Evolutionary conservation across 1,140 invertebrate species (phyloP), one percentile per base, ranked within the genome.

Genomic region (Notospermus geniculatus): DNA sequence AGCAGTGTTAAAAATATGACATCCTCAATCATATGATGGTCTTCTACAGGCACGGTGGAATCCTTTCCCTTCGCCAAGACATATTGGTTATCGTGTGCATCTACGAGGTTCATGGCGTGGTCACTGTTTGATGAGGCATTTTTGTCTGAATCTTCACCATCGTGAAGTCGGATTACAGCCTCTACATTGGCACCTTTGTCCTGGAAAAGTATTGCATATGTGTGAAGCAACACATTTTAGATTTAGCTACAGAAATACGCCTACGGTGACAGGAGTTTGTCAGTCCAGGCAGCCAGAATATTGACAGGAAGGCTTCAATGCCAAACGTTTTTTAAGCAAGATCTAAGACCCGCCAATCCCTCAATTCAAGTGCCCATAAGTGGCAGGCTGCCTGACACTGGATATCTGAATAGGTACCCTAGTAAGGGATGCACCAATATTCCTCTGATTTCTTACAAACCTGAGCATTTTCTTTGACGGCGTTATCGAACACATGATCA

Each of bases 41-140:
- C 65, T 41, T 66, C 65, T 4, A 19, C 27, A 4, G 65, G 65
- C 2, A 63, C 30, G 9, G 65, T 66, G 9, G 61, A 59, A 54
- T 66, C 65, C 43, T 59, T 54, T 15, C 29, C 52, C 50, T 45
- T 66, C 1, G 55, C 13, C 29, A 66, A 19, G 4, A 66, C 54
- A 57, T 61, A 66, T 54, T 66, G 65, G 39, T 64, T 63, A 22
- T 59, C 62, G 17, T 63, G 19, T 2, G 65, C 28, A 39, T 66
- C 65, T 4, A 60, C 62, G 22, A 66, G 39, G 7, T 32, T 62
- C 39, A 25, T 52, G n/a, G n/a, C 19, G 25, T 28, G 5, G 17
- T 41, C 45, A 4, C n/a, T 23, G 15, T n/a, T 15, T 28, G 54
- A n/a, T 50, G 25, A 50, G n/a, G 46, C n/a, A 50, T 4, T 27